Percentiles rank a stretch among this genome's conserved stretches.
These are phyloP conservation scores for Macrobrachium rosenbergii DNA, from an alignment of 1,140 invertebrate genomes.

Conservation along the genomic window DNA sequence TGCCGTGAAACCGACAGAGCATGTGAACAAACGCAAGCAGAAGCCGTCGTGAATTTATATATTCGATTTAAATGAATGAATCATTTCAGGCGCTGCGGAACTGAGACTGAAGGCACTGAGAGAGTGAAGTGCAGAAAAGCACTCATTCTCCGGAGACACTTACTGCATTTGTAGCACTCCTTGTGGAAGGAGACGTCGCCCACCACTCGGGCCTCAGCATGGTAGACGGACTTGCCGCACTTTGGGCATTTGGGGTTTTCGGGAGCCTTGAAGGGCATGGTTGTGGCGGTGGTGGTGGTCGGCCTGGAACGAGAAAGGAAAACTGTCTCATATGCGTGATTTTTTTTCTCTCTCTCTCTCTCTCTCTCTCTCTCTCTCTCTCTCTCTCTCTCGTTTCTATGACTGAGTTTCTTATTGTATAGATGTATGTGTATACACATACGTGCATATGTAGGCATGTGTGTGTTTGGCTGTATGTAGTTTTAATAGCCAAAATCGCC, in stretches of 20 bases:
- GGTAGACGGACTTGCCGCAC: conserved; percentile 98
- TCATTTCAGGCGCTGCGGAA: no score
- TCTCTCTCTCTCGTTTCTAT: no score
- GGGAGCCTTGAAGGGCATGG: conserved; percentile 96
- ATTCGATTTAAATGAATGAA: no score
- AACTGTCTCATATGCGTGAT: not conserved
- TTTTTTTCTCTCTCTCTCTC: not conserved
- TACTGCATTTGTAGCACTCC: conserved; percentile 99
- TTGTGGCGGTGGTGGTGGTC: conserved; percentile 68
- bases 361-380: not conserved
- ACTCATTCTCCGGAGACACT: conserved; percentile 70
- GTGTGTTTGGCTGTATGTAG: no score
- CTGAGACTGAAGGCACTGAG: no score
- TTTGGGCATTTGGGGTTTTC: conserved; percentile 98
- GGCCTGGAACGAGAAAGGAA: not conserved
- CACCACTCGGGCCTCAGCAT: conserved; percentile 97
- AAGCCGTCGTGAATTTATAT: no score
- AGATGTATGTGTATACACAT: no score
- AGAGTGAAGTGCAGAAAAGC: not conserved
- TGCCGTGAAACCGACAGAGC: no score
- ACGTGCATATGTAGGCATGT: no score
- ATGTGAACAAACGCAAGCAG: no score
- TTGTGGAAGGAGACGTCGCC: conserved; percentile 99
- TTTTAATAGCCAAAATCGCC: no score
- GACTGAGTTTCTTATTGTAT: no score